Percentiles rank a stretch among this genome's conserved stretches.
Conservation (phyloP, 92 coral and sea anemone species). For the Blastomussa wellsi region DNA sequence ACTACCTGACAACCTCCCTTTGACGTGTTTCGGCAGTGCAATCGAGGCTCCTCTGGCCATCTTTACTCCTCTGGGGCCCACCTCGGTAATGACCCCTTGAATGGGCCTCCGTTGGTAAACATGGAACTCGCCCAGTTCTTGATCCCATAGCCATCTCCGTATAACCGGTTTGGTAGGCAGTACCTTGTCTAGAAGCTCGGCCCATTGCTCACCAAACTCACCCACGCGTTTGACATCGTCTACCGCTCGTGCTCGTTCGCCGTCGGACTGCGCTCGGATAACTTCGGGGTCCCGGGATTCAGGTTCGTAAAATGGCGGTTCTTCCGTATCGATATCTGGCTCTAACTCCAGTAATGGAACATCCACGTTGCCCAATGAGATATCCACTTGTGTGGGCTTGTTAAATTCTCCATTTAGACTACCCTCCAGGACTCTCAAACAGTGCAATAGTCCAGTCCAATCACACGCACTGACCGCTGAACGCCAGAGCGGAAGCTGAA, state of each 20-base stretch:
- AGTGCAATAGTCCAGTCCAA: conserved; percentile 87
- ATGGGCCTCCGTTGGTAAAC: conserved; percentile 75
- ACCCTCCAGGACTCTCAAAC: conserved; percentile 76
- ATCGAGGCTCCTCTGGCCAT: conserved; percentile 92
- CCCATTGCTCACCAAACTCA: conserved; percentile 72
- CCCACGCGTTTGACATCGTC: conserved; percentile 60
- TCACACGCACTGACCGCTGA: conserved; percentile 67
- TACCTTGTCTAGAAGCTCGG: conserved; percentile 69
- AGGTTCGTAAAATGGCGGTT: conserved; percentile 79
- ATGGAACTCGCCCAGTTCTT: conserved; percentile 54
- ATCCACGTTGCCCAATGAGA: conserved; percentile 57
- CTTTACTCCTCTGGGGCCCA: conserved; percentile 93
- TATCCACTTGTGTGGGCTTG: conserved; percentile 74
- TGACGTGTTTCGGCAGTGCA: conserved; percentile 73
- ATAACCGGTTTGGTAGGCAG: conserved; percentile 90
- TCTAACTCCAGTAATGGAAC: conserved; percentile 61
- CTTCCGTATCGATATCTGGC: conserved; percentile 78
- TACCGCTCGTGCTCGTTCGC: conserved; percentile 71
- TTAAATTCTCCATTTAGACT: conserved; percentile 76
- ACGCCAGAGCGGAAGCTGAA: conserved; percentile 90
- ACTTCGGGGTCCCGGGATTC: conserved; percentile 93
- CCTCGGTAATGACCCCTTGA: conserved; percentile 73
- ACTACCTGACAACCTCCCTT: conserved; percentile 58
- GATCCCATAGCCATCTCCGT: conserved; percentile 76
- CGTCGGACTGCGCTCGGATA: conserved; percentile 82